A percentile compares a stretch with the other conserved stretches of the same genome.
These are phyloP conservation scores for Acrobasis suavella DNA, from an alignment of 2,888 invertebrate species.

Conservation along the genomic window DNA sequence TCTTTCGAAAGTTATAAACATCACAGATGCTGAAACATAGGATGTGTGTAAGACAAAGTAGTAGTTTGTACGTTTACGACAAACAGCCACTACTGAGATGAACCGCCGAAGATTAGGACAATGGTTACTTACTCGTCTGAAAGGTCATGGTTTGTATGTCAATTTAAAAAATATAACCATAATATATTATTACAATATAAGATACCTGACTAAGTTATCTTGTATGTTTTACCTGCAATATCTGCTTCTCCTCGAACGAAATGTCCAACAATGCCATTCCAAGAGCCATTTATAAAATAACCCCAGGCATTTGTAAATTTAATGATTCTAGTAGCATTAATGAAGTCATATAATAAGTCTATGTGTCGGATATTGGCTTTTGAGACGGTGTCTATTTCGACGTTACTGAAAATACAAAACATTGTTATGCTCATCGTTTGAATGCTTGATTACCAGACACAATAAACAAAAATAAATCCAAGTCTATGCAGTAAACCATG, in stretches of 20 bases:
- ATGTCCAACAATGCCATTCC: conserved; percentile 61
- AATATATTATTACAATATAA: neutral
- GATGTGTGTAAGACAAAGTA: neutral
- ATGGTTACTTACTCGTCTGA: no score
- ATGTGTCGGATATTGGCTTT: conserved; percentile 45
- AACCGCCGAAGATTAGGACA: no score
- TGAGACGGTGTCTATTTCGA: conserved; percentile 37
- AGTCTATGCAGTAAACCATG: no score
- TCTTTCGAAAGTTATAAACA: conserved; percentile 1
- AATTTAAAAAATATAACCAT: neutral
- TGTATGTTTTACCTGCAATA: conserved; percentile 46
- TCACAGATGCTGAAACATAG: conserved; percentile 7
- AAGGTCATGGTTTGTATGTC: no score
- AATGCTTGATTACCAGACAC: neutral
- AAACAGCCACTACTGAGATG: no score
- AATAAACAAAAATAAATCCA: no score
- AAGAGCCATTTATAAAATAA: conserved; percentile 54
- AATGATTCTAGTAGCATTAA: conserved; percentile 49
- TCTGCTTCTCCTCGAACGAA: conserved; percentile 50
- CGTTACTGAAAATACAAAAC: neutral
- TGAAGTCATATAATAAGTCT: conserved; percentile 48
- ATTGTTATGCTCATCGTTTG: neutral
- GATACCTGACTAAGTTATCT: neutral
- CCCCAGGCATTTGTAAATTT: conserved; percentile 59
- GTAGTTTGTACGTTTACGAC: no score